These are phyloP conservation scores for Vanessa tameamea DNA, from an alignment of 1,140 invertebrate genomes.

Conservation along the genomic window DNA sequence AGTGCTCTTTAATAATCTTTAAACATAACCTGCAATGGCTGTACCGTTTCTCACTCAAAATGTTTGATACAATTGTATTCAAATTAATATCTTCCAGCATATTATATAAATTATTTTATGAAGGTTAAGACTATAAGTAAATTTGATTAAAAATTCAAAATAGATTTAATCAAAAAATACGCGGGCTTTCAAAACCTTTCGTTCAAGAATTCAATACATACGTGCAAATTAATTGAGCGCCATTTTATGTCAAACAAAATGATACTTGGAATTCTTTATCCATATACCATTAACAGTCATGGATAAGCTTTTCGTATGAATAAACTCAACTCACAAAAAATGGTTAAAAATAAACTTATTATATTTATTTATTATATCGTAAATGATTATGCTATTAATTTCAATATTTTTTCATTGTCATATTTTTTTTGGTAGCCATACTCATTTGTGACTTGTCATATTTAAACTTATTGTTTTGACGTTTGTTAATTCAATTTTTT, in stretches of 20 bases:
- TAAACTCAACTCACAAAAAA: not conserved
- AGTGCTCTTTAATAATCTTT: constrained; percentile 53
- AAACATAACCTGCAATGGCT: constrained; percentile 75
- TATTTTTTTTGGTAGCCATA: too few relatives aligned
- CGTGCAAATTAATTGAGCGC: constrained; percentile 22
- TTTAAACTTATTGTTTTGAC: too few relatives aligned
- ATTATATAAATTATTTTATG: constrained; percentile 17
- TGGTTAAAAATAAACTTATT: not conserved
- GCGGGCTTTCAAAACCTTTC: constrained; percentile 61
- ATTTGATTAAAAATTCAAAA: constrained; percentile 23
- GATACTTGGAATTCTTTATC: not conserved
- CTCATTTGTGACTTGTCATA: too few relatives aligned
- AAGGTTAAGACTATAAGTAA: not conserved
- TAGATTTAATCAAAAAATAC: constrained; percentile 48
- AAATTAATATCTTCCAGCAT: constrained; percentile 52
- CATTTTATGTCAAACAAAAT: constrained; percentile 29
- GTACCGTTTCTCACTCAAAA: constrained; percentile 53
- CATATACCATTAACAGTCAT: not conserved
- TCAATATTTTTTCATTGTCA: too few relatives aligned
- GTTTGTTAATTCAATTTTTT: too few relatives aligned
- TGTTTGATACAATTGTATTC: constrained; percentile 58
- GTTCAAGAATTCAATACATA: constrained; percentile 60
- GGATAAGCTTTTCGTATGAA: not conserved
- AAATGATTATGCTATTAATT: too few relatives aligned
- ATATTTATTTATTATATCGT: not conserved